Evolutionary conservation across 2,797 vertebrate genomes (phyloP).

Genomic region (Thaleichthys pacificus): DNA sequence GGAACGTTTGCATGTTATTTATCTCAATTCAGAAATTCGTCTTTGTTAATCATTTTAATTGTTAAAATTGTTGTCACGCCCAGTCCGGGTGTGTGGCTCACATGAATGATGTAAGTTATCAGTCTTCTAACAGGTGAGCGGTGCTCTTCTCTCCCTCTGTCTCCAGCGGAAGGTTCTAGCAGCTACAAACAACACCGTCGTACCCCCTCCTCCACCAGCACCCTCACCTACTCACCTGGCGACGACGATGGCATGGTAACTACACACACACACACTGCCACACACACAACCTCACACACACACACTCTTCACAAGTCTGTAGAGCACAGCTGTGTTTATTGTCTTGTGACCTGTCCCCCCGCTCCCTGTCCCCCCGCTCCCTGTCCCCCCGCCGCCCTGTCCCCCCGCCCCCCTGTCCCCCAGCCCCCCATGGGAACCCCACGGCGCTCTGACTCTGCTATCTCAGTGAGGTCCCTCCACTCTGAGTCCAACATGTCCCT

Average conservation of each 20-base stretch:
- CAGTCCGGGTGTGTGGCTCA: too few relatives aligned
- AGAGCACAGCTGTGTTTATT: too few relatives aligned
- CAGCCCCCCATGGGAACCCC: slow-evolving; percentile 90
- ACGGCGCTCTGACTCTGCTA: slow-evolving; percentile 92
- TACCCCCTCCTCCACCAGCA: slow-evolving; percentile 95
- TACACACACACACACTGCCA: background rate
- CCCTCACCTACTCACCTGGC: slow-evolving; percentile 88
- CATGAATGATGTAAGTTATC: too few relatives aligned
- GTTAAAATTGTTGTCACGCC: too few relatives aligned
- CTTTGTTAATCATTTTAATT: too few relatives aligned
- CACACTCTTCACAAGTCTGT: background rate
- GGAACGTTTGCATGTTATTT: too few relatives aligned
- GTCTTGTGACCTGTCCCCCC: too few relatives aligned
- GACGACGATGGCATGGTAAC: slow-evolving; percentile 95
- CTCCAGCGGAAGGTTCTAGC: slow-evolving; percentile 81
- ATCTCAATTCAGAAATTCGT: too few relatives aligned
- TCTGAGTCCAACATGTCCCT: slow-evolving; percentile 99
- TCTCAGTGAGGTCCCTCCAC: slow-evolving; percentile 94
- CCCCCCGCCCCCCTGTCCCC: too few relatives aligned
- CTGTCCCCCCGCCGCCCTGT: too few relatives aligned
- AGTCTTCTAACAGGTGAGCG: too few relatives aligned
- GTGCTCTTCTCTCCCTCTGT: slow-evolving; percentile 4
- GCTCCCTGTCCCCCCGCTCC: too few relatives aligned
- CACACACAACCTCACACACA: slow-evolving; percentile 12
- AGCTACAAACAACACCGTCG: slow-evolving; percentile 93